phyloP scores from a whole-genome alignment of 1,140 invertebrate genomes.

The Penaeus vannamei region DNA sequence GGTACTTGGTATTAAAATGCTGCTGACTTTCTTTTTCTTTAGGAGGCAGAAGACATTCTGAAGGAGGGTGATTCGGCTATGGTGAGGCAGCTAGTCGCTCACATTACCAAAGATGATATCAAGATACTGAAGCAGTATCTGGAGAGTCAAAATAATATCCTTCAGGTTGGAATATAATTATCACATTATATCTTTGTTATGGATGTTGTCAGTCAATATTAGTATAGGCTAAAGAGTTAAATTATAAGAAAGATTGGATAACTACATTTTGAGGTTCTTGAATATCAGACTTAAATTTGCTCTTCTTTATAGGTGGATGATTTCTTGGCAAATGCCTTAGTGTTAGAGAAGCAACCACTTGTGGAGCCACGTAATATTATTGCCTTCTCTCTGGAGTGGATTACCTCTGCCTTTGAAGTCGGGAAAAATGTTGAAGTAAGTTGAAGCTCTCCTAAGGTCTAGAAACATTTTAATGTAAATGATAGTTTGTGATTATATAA shows the following conservation, averaged over 20 bases:
- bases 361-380: background rate
- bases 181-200: background rate
- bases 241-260: background rate
- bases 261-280: background rate
- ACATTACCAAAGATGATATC: background rate
- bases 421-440: slow-evolving; percentile 19
- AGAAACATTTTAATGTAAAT: too few relatives aligned
- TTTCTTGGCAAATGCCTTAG: background rate
- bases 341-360: background rate
- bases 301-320: background rate
- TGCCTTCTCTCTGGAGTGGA: background rate
- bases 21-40: background rate
- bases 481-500: too few relatives aligned
- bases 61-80: background rate
- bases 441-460: background rate
- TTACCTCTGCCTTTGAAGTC: background rate
- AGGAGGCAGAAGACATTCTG: background rate
- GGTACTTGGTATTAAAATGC: background rate
- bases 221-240: background rate
- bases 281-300: background rate
- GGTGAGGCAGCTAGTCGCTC: background rate
- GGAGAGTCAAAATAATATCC: background rate
- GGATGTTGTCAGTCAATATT: background rate
- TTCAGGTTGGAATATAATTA: background rate
- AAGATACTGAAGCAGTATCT: background rate